Evolutionary conservation across 2,113 vertebrate species (phyloP).

Genomic region (Choloepus hoffmanni): DNA sequence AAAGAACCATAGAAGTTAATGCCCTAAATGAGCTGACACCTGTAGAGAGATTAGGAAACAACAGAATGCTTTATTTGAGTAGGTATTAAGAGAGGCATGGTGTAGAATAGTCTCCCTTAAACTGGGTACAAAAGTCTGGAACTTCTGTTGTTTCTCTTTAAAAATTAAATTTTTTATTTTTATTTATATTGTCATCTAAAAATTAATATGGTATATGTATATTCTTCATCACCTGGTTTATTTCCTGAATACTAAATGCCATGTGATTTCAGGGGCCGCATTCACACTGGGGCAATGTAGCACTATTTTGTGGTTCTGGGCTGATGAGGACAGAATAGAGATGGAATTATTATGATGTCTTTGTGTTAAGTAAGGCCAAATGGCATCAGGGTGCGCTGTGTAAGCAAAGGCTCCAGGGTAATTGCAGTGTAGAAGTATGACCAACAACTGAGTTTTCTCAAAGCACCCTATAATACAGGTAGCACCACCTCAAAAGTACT

Average conservation of each 20-base stretch:
- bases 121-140: neutral
- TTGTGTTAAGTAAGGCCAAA: slow-evolving; percentile 24
- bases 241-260: neutral
- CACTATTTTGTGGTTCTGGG: neutral
- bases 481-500: neutral
- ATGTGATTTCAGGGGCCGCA: neutral
- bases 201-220: neutral
- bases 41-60: neutral
- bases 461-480: neutral
- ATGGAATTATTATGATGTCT: neutral
- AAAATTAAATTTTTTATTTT: neutral
- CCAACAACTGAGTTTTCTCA: neutral
- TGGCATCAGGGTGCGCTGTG: neutral
- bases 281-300: neutral
- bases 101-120: neutral
- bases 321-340: neutral
- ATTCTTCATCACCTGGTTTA: neutral
- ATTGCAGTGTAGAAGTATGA: neutral
- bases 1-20: neutral
- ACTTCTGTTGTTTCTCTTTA: slow-evolving; percentile 28
- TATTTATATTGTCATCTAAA: neutral
- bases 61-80: neutral
- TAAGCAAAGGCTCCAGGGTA: neutral
- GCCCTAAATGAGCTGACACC: neutral
- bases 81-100: neutral